Evolutionary conservation across 2,113 vertebrate species (phyloP).

Genomic region (Desmodus rotundus): DNA sequence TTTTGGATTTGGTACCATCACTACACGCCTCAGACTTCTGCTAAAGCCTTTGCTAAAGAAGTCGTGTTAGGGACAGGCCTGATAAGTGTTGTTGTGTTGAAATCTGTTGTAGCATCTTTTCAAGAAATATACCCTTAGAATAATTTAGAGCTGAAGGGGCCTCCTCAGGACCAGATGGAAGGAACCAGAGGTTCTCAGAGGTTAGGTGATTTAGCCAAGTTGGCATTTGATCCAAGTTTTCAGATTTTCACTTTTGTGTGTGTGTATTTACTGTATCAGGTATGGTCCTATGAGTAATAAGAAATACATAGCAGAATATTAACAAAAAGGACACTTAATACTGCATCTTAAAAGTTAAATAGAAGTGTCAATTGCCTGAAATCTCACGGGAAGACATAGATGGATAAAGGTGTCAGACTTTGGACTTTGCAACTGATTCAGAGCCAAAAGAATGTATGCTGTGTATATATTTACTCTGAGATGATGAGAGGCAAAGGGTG

Average conservation of each 20-base stretch:
- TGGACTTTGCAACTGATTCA: not conserved
- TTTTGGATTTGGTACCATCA: conserved; percentile 45
- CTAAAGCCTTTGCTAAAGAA: conserved; percentile 37
- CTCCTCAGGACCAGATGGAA: not conserved
- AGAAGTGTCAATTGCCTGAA: not conserved
- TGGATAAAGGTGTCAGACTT: not conserved
- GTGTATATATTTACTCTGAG: not conserved
- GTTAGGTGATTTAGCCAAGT: not conserved
- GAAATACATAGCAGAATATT: not conserved
- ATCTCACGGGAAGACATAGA: not conserved
- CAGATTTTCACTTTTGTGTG: not conserved
- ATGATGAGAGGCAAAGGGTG: not conserved
- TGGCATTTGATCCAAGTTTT: not conserved
- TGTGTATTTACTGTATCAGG: not conserved
- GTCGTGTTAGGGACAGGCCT: not conserved
- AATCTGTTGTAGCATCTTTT: not conserved
- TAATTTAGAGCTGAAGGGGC: not conserved
- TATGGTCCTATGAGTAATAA: not conserved
- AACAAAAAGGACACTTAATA: not conserved
- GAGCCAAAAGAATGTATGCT: not conserved
- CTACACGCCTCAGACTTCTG: not conserved
- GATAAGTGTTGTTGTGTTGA: conserved; percentile 15
- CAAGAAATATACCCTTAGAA: conserved; percentile 7
- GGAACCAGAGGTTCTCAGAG: not conserved
- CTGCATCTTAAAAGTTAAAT: not conserved